A percentile compares a stretch with the other conserved stretches of the same genome.
Conservation (phyloP, 2,888 invertebrate genomes). For the Hylaea fasciaria region DNA sequence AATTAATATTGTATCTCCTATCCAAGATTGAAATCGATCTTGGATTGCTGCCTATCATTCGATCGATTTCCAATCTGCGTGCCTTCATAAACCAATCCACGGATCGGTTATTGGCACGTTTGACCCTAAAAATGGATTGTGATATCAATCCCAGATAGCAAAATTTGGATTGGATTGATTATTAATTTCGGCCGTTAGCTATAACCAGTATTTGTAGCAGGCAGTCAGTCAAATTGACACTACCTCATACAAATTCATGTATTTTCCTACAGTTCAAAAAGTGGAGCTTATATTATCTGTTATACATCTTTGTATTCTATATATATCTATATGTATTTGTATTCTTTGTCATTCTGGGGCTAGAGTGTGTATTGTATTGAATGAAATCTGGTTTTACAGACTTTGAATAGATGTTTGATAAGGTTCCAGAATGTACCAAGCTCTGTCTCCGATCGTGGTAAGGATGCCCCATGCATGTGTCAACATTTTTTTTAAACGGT, state of each 20-base stretch:
- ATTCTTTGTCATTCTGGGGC: constrained; percentile 8
- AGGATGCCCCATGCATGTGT: too few relatives aligned
- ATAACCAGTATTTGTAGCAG: not conserved
- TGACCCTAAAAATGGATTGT: too few relatives aligned
- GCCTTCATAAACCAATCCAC: too few relatives aligned
- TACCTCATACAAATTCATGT: constrained; percentile 17
- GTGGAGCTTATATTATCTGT: not conserved
- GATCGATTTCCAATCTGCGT: too few relatives aligned
- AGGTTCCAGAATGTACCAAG: constrained; percentile 10
- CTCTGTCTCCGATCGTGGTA: constrained; percentile 7
- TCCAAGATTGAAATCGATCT: too few relatives aligned
- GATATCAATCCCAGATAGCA: too few relatives aligned
- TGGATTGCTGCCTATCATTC: too few relatives aligned
- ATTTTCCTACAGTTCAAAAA: constrained; percentile 4
- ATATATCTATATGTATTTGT: not conserved
- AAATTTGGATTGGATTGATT: too few relatives aligned
- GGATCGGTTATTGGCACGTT: too few relatives aligned
- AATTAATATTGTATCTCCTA: too few relatives aligned
- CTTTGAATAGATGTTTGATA: constrained; percentile 3
- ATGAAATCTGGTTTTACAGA: constrained; percentile 30
- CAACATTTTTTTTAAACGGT: too few relatives aligned
- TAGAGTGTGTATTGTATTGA: not conserved
- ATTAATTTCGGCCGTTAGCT: too few relatives aligned
- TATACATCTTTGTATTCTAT: not conserved
- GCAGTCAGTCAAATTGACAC: constrained; percentile 8